Evolutionary conservation across 2,797 vertebrate genomes (phyloP).

Genomic region (Coracias cyanogaster): DNA sequence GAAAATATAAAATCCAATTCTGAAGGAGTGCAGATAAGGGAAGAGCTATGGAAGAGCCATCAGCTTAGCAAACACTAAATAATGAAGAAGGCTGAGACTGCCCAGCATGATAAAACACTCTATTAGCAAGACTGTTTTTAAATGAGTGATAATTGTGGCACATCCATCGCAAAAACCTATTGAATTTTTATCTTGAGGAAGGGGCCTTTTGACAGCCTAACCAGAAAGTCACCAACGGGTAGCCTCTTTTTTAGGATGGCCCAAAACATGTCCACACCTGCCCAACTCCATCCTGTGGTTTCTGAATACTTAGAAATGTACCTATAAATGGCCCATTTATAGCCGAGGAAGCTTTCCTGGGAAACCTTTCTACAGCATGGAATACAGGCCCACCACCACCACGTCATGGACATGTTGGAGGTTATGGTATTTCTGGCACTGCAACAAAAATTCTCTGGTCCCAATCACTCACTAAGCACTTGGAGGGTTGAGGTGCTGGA

Average conservation of each 20-base stretch:
- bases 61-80: constrained; percentile 97
- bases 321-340: neutral
- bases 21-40: constrained; percentile 89
- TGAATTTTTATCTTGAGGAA: constrained; percentile 92
- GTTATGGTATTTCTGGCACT: neutral
- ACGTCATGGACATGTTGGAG: accelerated
- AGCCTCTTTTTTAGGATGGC: neutral
- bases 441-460: neutral
- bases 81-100: constrained; percentile 92
- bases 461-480: neutral
- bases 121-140: constrained; percentile 86
- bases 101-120: constrained; percentile 91
- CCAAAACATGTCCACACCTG: neutral
- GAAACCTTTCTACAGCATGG: neutral
- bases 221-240: constrained; percentile 70
- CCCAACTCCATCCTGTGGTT: neutral
- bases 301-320: neutral
- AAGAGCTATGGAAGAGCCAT: constrained; percentile 80
- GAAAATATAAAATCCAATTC: constrained; percentile 98
- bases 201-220: constrained; percentile 70
- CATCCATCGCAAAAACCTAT: constrained; percentile 84
- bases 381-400: neutral
- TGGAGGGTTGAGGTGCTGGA: neutral
- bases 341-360: neutral
- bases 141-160: constrained; percentile 97